Percentiles rank a stretch among this genome's conserved stretches.
Conservation (phyloP, 2,888 invertebrate species). For the Agrochola litura region DNA sequence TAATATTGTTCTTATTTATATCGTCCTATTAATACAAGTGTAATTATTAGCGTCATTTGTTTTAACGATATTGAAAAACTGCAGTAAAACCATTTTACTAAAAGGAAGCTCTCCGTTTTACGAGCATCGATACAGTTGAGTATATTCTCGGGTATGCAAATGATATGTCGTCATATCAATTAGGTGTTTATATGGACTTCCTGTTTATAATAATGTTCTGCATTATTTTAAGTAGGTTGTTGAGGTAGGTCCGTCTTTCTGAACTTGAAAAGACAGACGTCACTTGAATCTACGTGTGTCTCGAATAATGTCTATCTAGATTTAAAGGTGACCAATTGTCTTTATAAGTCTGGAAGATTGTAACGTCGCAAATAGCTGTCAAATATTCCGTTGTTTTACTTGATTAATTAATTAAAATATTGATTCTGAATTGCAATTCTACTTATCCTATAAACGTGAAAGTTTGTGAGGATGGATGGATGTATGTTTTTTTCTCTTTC, state of each 20-base stretch:
- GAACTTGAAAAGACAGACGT: slow-evolving; percentile 44
- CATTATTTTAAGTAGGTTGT: slow-evolving; percentile 40
- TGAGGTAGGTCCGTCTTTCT: slow-evolving; percentile 61
- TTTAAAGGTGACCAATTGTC: slow-evolving; percentile 10
- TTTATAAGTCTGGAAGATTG: background rate
- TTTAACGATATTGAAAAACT: slow-evolving; percentile 23
- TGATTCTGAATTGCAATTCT: too few relatives aligned
- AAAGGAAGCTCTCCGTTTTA: slow-evolving; percentile 54
- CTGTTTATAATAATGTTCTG: slow-evolving; percentile 37
- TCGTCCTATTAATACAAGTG: slow-evolving; percentile 6
- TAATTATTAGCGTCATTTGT: slow-evolving; percentile 33
- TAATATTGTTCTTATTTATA: slow-evolving; percentile 7
- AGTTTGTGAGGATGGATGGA: too few relatives aligned
- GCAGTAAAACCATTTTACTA: slow-evolving; percentile 35
- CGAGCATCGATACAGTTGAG: slow-evolving; percentile 34
- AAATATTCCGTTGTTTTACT: too few relatives aligned
- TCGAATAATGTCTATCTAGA: slow-evolving; percentile 33
- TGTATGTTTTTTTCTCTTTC: too few relatives aligned
- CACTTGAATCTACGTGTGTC: slow-evolving; percentile 24
- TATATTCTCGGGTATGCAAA: slow-evolving; percentile 43
- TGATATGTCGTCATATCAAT: slow-evolving; percentile 48
- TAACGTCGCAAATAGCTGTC: too few relatives aligned
- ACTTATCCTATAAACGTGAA: too few relatives aligned
- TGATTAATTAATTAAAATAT: too few relatives aligned
- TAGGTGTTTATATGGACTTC: slow-evolving; percentile 44